phyloP scores from a whole-genome alignment of 2,113 vertebrate species.

The Triplophysa siluroides region DNA sequence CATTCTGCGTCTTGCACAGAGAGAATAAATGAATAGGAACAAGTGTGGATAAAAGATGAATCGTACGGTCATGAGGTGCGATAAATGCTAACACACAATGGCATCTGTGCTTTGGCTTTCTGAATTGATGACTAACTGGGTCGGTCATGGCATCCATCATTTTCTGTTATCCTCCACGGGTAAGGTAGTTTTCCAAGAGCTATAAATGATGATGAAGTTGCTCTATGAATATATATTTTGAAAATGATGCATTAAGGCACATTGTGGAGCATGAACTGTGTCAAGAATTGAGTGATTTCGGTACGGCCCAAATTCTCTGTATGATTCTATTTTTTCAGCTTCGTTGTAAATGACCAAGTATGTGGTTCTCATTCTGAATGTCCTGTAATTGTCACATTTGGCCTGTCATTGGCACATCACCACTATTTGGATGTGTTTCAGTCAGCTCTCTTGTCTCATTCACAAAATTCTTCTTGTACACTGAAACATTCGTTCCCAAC shows the following conservation, averaged over 20 bases:
- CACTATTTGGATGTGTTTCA: too few relatives aligned
- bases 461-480: too few relatives aligned
- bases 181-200: not conserved
- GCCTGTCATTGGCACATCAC: too few relatives aligned
- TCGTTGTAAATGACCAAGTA: too few relatives aligned
- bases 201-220: not conserved
- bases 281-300: too few relatives aligned
- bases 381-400: too few relatives aligned
- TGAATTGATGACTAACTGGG: slow-evolving; percentile 8
- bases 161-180: not conserved
- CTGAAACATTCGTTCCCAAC: too few relatives aligned
- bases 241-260: not conserved
- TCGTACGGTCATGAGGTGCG: slow-evolving; percentile 2
- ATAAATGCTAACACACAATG: slow-evolving; percentile 20
- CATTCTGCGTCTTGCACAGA: not conserved
- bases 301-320: too few relatives aligned
- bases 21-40: not conserved
- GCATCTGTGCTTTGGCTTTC: slow-evolving; percentile 8
- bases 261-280: too few relatives aligned
- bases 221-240: not conserved
- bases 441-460: too few relatives aligned
- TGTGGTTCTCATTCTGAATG: too few relatives aligned
- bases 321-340: too few relatives aligned
- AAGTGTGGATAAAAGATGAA: slow-evolving; percentile 35
- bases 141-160: slow-evolving; percentile 13